Evolutionary conservation across 2,888 invertebrate species (phyloP).

Genomic region (Sicus ferrugineus): DNA sequence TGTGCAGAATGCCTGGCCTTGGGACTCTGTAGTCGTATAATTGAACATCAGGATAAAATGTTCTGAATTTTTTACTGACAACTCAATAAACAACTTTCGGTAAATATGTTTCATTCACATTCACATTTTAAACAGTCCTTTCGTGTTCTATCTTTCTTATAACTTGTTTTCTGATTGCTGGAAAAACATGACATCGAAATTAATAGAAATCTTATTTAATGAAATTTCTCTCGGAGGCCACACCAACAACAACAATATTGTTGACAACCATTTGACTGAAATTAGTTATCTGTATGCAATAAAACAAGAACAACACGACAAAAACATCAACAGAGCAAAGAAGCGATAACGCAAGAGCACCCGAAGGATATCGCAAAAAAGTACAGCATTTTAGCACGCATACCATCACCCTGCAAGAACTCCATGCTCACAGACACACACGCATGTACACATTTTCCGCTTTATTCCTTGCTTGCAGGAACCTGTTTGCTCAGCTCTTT

Average conservation of each 20-base stretch:
- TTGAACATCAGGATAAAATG: too few species aligned
- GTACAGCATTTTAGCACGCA: background rate
- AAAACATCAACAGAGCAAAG: background rate
- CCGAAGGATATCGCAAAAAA: background rate
- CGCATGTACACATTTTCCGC: background rate
- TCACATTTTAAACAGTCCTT: too few species aligned
- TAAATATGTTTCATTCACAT: too few species aligned
- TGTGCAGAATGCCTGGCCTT: too few species aligned
- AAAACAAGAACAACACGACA: background rate
- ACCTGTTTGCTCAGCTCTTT: conserved; percentile 10
- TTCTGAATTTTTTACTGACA: too few species aligned
- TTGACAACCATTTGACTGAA: conserved; percentile 22
- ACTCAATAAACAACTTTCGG: too few species aligned
- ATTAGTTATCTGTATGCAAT: conserved; percentile 17
- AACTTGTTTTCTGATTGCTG: too few species aligned
- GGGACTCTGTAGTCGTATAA: too few species aligned
- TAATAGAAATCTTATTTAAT: too few species aligned
- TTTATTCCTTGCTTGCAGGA: conserved; percentile 1
- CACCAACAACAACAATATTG: background rate
- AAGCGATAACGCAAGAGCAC: background rate
- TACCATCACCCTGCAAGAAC: background rate
- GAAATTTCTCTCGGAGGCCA: too few species aligned
- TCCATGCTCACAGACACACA: background rate
- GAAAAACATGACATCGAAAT: too few species aligned
- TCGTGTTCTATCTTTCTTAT: too few species aligned